These are phyloP conservation scores for Polydrusus tereticollis DNA, from an alignment of 2,888 invertebrate genomes.

Conservation along the genomic window DNA sequence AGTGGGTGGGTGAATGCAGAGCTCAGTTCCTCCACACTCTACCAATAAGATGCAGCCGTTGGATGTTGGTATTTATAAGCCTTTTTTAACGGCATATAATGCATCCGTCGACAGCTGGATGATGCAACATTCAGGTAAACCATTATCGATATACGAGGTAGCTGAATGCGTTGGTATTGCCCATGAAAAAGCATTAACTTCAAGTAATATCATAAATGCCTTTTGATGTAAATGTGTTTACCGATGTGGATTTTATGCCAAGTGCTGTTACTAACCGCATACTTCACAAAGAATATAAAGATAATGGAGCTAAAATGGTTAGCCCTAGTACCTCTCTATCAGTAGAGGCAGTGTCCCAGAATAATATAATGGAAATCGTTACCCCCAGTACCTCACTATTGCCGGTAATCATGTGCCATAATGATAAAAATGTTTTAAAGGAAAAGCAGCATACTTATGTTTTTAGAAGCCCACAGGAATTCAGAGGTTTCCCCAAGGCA, in stretches of 20 bases:
- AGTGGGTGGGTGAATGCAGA: conserved; percentile 12
- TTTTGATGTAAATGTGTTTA: conserved; percentile 52
- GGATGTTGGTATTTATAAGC: background rate
- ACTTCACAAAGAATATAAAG: background rate
- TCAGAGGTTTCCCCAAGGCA: conserved; percentile 39
- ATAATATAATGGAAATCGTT: background rate
- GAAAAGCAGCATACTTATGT: too few relatives aligned
- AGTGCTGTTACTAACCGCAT: conserved; percentile 43
- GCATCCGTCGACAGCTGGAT: conserved; percentile 58
- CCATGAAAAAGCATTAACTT: conserved; percentile 59
- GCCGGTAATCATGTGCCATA: too few relatives aligned
- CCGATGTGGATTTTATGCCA: conserved; percentile 33
- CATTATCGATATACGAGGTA: conserved; percentile 64
- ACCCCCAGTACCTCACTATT: too few relatives aligned
- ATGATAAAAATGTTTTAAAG: too few relatives aligned
- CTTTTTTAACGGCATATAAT: conserved; percentile 24
- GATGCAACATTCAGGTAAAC: conserved; percentile 58
- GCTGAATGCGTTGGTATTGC: conserved; percentile 60
- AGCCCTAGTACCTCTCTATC: too few relatives aligned
- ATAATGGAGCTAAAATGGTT: too few relatives aligned
- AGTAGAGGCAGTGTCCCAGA: background rate
- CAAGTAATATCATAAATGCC: conserved; percentile 59
- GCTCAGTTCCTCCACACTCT: background rate
- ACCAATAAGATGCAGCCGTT: background rate
- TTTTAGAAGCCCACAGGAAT: conserved; percentile 38